phyloP scores from a whole-genome alignment of 2,113 vertebrate species.

The Anhinga anhinga region DNA sequence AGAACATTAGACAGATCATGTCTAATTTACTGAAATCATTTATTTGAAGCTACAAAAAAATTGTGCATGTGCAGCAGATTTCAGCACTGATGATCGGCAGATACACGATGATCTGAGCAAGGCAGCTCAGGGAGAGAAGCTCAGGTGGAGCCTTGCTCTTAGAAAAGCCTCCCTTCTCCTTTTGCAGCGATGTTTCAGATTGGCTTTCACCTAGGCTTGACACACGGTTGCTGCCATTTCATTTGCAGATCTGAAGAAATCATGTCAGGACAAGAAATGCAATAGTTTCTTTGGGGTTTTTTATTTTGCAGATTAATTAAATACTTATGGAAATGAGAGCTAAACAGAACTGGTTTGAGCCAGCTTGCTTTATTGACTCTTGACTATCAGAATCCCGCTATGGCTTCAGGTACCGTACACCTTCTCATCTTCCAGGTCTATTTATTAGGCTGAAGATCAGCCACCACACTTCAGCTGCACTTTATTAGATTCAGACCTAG shows the following conservation, averaged over 20 bases:
- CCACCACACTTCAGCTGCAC: background rate
- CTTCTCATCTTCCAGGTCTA: background rate
- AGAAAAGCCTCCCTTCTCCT: background rate
- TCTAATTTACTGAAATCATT: background rate
- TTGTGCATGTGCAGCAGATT: background rate
- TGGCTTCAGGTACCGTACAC: background rate
- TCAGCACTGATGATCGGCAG: background rate
- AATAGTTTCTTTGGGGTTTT: background rate
- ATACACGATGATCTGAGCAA: background rate
- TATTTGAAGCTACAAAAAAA: background rate
- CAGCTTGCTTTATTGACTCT: slow-evolving; percentile 1
- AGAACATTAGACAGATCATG: background rate
- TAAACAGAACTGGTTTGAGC: slow-evolving; percentile 12
- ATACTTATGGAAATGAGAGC: slow-evolving; percentile 48
- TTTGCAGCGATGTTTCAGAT: background rate
- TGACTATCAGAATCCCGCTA: background rate
- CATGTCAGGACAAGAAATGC: slow-evolving; percentile 36
- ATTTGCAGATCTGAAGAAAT: slow-evolving; percentile 49
- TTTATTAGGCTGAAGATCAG: background rate
- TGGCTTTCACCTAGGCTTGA: slow-evolving; percentile 3
- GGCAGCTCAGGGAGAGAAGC: background rate
- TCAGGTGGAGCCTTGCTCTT: background rate
- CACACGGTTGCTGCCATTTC: background rate
- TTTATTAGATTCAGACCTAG: background rate
- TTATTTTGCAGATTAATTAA: slow-evolving; percentile 42